Evolutionary conservation across 2,113 vertebrate species (phyloP).

Genomic region (Ia io): DNA sequence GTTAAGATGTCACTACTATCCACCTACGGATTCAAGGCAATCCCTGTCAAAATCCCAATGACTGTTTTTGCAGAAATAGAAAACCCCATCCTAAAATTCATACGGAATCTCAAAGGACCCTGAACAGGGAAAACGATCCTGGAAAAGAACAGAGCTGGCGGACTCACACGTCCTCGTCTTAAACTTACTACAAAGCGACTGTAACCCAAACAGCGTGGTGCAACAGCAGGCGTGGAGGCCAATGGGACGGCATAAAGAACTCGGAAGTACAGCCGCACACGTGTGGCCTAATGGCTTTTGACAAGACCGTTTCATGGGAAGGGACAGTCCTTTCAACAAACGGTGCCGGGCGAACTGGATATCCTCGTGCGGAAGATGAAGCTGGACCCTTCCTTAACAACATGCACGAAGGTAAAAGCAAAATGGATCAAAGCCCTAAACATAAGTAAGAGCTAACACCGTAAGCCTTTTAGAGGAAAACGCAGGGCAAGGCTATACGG

Average conservation of each 20-base stretch:
- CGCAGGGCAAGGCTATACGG: too few relatives aligned
- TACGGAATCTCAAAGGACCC: not conserved
- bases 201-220: not conserved
- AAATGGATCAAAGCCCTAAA: too few relatives aligned
- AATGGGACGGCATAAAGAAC: not conserved
- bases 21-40: not conserved
- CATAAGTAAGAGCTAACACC: too few relatives aligned
- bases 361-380: not conserved
- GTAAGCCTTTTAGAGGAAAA: too few relatives aligned
- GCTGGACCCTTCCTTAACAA: not conserved
- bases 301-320: not conserved
- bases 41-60: not conserved
- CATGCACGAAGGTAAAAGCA: too few relatives aligned
- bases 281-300: not conserved
- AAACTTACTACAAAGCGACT: not conserved
- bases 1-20: not conserved
- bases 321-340: not conserved
- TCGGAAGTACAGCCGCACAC: not conserved
- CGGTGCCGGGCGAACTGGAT: not conserved
- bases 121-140: not conserved
- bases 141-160: not conserved
- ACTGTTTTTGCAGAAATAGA: not conserved
- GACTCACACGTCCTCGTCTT: not conserved
- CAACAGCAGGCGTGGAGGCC: not conserved
- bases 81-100: not conserved